phyloP scores from a whole-genome alignment of 2,888 invertebrate species.

The Colletes collaris region DNA sequence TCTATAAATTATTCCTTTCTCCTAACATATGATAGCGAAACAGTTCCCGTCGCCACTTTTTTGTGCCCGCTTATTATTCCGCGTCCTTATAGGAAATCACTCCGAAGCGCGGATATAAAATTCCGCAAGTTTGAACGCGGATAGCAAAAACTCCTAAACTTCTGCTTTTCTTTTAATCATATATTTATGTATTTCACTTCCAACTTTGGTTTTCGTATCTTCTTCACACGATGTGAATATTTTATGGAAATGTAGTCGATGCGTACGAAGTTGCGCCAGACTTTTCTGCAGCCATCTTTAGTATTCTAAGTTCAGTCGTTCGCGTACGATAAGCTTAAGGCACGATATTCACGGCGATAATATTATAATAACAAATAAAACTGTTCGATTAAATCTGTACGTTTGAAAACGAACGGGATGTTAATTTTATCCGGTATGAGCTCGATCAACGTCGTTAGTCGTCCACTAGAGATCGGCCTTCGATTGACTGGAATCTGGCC shows the following conservation, averaged over 20 bases:
- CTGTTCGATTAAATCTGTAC: background rate
- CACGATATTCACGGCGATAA: background rate
- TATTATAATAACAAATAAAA: background rate
- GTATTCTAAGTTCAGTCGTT: conserved; percentile 5
- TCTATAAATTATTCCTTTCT: background rate
- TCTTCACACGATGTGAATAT: conserved; percentile 20
- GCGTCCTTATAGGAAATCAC: background rate
- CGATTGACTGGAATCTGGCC: conserved; percentile 60
- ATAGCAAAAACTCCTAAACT: conserved; percentile 11
- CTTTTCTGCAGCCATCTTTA: background rate
- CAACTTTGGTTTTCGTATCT: conserved; percentile 31
- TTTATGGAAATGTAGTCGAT: conserved; percentile 14
- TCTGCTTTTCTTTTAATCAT: conserved; percentile 15
- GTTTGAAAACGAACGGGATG: background rate
- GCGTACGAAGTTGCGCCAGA: background rate
- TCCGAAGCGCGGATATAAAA: background rate
- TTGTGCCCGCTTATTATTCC: background rate
- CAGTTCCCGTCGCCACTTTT: background rate
- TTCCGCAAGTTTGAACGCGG: conserved; percentile 3
- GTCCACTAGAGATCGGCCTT: conserved; percentile 44
- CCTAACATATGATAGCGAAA: background rate
- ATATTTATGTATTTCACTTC: background rate
- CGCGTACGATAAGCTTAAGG: background rate
- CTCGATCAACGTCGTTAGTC: conserved; percentile 22
- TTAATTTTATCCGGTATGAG: conserved; percentile 13